Conservation (phyloP, 2,797 vertebrate species). For the Sebastes reedi region DNA sequence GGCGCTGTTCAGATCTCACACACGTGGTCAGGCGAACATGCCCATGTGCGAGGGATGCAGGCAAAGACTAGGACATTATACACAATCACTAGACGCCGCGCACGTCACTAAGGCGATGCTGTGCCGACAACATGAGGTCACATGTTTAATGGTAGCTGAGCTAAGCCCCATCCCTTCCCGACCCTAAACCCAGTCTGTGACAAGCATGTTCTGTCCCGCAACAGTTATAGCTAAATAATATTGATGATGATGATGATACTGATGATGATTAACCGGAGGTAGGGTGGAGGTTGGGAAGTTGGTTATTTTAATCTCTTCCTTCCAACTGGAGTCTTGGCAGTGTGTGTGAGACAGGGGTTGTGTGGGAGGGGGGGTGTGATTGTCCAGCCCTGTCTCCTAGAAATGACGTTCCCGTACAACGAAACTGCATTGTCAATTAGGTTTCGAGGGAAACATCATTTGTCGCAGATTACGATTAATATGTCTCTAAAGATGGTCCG, state of each 20-base stretch:
- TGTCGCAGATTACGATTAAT: not conserved
- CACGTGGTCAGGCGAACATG: conserved; percentile 1
- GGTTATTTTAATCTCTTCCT: conserved; percentile 32
- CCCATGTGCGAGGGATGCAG: conserved; percentile 17
- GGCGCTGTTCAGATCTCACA: conserved; percentile 16
- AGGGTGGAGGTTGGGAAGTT: not conserved
- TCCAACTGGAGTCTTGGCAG: conserved; percentile 23
- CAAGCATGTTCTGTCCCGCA: conserved; percentile 7
- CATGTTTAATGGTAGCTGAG: conserved; percentile 51
- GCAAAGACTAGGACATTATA: not conserved
- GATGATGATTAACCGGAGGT: conserved; percentile 50
- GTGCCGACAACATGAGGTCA: conserved; percentile 61
- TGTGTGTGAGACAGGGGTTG: conserved; percentile 7
- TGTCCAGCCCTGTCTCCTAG: not conserved
- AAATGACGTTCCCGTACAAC: not conserved
- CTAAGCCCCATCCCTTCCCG: conserved; percentile 31
- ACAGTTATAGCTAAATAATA: conserved; percentile 28
- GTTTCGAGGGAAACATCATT: not conserved
- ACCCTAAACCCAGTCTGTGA: conserved; percentile 14
- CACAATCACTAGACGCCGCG: conserved; percentile 20
- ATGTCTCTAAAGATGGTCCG: not conserved
- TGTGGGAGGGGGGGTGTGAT: not conserved
- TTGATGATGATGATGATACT: conserved; percentile 27
- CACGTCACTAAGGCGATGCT: conserved; percentile 22
- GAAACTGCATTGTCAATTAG: not conserved